phyloP scores from a whole-genome alignment of 2,113 vertebrate species.

The Euleptes europaea region DNA sequence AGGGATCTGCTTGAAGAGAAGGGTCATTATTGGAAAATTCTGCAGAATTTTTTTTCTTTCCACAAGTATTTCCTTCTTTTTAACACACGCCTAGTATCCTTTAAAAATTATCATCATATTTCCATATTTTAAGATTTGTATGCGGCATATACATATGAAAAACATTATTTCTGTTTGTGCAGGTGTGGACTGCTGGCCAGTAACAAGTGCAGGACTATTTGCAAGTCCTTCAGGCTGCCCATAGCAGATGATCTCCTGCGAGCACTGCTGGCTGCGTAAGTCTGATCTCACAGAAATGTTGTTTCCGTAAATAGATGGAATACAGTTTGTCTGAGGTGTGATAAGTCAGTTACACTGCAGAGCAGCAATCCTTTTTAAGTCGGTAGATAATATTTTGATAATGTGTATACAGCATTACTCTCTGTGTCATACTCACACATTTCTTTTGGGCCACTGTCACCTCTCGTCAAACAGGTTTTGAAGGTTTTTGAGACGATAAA shows the following conservation, averaged over 20 bases:
- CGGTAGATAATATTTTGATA: neutral
- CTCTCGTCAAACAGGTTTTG: neutral
- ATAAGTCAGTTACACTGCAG: neutral
- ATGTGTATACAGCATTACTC: neutral
- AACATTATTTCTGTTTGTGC: conserved; percentile 54
- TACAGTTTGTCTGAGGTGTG: neutral
- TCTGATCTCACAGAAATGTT: neutral
- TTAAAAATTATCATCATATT: neutral
- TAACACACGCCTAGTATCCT: neutral
- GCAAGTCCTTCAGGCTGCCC: conserved; percentile 84
- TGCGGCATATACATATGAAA: neutral
- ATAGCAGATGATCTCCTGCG: conserved; percentile 79
- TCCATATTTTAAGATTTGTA: neutral
- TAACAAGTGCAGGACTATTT: conserved; percentile 77
- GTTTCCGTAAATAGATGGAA: neutral
- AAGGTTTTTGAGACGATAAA: neutral
- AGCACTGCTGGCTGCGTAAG: conserved; percentile 81
- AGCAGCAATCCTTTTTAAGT: neutral
- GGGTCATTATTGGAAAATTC: neutral
- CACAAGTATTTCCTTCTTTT: neutral
- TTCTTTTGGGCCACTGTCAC: neutral
- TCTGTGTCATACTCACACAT: no score
- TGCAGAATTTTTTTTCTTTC: neutral
- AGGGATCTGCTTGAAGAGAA: neutral
- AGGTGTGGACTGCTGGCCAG: conserved; percentile 80